Evolutionary conservation across 2,113 vertebrate species (phyloP).

Genomic region (Sinocyclocheilus rhinocerous): DNA sequence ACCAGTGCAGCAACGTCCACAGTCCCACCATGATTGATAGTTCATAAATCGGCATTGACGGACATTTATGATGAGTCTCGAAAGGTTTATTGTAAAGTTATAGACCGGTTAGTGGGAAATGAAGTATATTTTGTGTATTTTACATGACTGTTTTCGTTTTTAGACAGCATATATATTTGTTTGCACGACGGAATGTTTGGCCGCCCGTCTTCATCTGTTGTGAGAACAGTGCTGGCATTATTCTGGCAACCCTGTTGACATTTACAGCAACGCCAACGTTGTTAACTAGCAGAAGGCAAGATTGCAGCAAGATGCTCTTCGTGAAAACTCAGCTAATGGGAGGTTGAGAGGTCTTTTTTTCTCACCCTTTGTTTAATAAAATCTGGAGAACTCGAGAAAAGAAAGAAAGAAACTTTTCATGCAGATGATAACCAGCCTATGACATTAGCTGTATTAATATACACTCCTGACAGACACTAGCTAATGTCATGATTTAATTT

Average conservation of each 20-base stretch:
- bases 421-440: constrained; percentile 10
- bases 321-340: neutral
- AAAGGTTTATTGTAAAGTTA: constrained; percentile 9
- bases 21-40: neutral
- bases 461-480: constrained; percentile 39
- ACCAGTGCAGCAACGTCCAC: too few species aligned
- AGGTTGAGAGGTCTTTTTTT: neutral
- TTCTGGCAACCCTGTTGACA: constrained; percentile 8
- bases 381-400: neutral
- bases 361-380: constrained; percentile 7
- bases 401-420: neutral
- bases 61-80: neutral
- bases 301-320: constrained; percentile 15
- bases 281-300: constrained; percentile 7
- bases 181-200: neutral
- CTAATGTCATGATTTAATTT: constrained; percentile 56
- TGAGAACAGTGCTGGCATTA: neutral
- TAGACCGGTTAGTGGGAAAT: neutral
- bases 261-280: constrained; percentile 2
- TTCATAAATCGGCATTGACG: neutral
- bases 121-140: neutral
- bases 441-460: constrained; percentile 29
- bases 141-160: neutral
- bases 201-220: constrained; percentile 14
- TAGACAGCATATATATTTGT: neutral